A percentile compares a stretch with the other conserved stretches of the same genome.
Conservation (phyloP, 2,888 invertebrate species). For the Plagodis dolabraria region DNA sequence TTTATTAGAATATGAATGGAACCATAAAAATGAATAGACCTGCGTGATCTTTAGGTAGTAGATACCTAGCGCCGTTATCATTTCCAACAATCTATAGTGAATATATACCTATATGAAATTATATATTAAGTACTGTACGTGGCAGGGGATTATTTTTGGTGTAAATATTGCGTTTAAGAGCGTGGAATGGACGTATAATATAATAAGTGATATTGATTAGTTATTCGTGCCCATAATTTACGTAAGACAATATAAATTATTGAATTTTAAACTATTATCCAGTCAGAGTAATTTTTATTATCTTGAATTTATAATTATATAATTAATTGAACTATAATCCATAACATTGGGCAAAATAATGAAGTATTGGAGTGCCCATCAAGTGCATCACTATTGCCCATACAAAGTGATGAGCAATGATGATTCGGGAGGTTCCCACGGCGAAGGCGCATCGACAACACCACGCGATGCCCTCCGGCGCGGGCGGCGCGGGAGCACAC, state of each 20-base stretch:
- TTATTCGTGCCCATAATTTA: no score
- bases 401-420: constrained; percentile 14
- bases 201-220: no score
- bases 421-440: constrained; percentile 18
- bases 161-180: no score
- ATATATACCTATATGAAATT: constrained; percentile 1
- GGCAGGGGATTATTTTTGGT: no score
- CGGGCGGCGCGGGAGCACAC: constrained; percentile 8
- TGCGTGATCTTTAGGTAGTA: constrained; percentile 6
- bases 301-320: no score
- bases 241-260: no score
- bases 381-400: no score
- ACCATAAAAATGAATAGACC: background rate
- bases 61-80: constrained; percentile 1
- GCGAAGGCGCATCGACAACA: background rate
- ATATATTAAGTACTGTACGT: no score
- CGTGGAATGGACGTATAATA: no score
- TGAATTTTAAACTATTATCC: no score
- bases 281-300: no score
- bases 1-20: background rate
- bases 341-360: constrained; percentile 13
- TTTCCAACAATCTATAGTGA: background rate
- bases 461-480: constrained; percentile 20
- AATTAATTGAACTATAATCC: no score
- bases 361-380: constrained; percentile 1